Evolutionary conservation across 2,113 vertebrate genomes (phyloP).

Genomic region (Aldabrachelys gigantea): DNA sequence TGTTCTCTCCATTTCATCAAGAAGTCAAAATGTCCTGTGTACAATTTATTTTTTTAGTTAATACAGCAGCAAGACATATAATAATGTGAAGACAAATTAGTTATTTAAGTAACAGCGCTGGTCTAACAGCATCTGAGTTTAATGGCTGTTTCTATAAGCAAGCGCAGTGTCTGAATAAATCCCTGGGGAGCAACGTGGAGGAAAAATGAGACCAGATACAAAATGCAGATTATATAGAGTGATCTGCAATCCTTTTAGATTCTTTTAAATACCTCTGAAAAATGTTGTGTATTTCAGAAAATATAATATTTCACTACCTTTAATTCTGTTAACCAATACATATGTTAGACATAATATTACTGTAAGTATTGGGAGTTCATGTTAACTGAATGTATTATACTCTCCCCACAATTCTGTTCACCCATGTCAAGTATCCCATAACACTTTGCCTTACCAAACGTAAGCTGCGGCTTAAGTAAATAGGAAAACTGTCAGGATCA

Average conservation of each 20-base stretch:
- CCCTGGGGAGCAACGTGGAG: neutral
- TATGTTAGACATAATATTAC: neutral
- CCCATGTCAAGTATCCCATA: neutral
- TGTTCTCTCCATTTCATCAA: neutral
- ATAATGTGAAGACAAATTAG: neutral
- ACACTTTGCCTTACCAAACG: neutral
- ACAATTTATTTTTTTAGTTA: neutral
- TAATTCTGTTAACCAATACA: neutral
- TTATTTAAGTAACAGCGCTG: neutral
- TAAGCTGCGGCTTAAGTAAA: neutral
- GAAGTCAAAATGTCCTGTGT: neutral
- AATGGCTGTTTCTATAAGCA: neutral
- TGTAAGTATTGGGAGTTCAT: neutral
- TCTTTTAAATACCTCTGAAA: neutral
- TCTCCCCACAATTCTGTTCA: neutral
- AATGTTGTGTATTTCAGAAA: neutral
- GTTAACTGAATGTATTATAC: neutral
- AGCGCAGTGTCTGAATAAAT: neutral
- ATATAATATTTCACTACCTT: neutral
- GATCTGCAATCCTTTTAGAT: neutral
- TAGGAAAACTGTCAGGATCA: neutral
- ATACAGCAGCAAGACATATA: neutral
- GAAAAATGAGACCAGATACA: neutral
- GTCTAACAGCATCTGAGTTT: neutral
- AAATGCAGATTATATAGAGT: conserved; percentile 8